Conservation (phyloP, 2,888 invertebrate genomes). For the Caenorhabditis japonica region DNA sequence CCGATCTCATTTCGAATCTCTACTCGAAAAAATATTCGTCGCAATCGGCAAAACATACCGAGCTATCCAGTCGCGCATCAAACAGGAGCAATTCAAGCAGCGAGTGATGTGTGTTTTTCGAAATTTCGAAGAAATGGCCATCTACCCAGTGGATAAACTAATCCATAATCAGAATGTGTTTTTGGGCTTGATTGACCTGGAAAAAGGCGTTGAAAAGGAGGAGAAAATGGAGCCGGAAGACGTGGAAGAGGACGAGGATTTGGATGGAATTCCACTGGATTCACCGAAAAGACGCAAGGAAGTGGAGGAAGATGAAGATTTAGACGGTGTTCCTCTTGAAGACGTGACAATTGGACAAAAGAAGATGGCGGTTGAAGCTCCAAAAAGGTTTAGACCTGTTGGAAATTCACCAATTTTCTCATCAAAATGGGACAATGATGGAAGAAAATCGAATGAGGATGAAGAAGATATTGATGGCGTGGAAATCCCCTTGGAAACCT, state of each 20-base stretch:
- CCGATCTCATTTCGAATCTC: conserved; percentile 79
- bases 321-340: conserved; percentile 62
- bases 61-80: conserved; percentile 86
- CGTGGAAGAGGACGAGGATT: conserved; percentile 40
- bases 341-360: conserved; percentile 8
- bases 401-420: conserved; percentile 31
- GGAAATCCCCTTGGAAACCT: neutral
- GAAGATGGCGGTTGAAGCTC: conserved; percentile 12
- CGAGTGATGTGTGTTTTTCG: conserved; percentile 80
- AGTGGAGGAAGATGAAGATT: conserved; percentile 56
- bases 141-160: conserved; percentile 93
- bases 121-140: conserved; percentile 97
- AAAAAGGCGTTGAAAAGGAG: conserved; percentile 10
- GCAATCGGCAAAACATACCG: conserved; percentile 85
- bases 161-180: conserved; percentile 90
- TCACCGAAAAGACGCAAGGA: conserved; percentile 1
- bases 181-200: conserved; percentile 83
- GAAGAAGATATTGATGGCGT: conserved; percentile 40
- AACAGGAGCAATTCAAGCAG: conserved; percentile 94
- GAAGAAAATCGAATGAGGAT: conserved; percentile 16
- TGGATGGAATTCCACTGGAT: conserved; percentile 60
- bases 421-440: conserved; percentile 41
- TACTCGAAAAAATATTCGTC: conserved; percentile 82
- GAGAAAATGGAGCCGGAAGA: neutral
- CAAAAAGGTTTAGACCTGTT: neutral